Conservation (phyloP, 1,140 invertebrate species). For the Zaprionus gabonicus region DNA sequence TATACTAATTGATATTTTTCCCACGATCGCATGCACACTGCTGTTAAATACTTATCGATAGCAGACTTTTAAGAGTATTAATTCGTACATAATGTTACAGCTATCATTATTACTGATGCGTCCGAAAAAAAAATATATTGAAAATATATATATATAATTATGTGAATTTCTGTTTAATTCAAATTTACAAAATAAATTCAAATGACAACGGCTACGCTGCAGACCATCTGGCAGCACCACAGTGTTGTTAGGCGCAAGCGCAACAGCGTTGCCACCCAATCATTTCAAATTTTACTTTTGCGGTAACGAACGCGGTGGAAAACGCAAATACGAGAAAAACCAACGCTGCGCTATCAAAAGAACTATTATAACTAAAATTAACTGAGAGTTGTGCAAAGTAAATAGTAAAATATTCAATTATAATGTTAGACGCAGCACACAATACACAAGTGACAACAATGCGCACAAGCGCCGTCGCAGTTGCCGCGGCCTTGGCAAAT, state of each 20-base stretch:
- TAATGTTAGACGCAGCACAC: slow-evolving; percentile 13
- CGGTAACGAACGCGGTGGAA: slow-evolving; percentile 65
- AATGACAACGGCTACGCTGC: slow-evolving; percentile 23
- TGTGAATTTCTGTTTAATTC: background rate
- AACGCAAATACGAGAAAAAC: slow-evolving; percentile 39
- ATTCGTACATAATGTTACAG: background rate
- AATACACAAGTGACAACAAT: slow-evolving; percentile 49
- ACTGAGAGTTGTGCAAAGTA: background rate
- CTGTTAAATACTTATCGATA: background rate
- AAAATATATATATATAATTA: background rate
- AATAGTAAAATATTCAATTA: background rate
- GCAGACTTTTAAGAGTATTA: background rate
- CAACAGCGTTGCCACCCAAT: slow-evolving; percentile 51
- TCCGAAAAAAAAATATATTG: background rate
- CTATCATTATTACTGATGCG: background rate
- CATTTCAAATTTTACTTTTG: slow-evolving; percentile 71
- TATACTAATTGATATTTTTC: background rate
- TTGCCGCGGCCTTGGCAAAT: slow-evolving; percentile 39
- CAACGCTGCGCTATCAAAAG: slow-evolving; percentile 41
- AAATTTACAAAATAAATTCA: slow-evolving; percentile 16
- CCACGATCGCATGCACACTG: background rate
- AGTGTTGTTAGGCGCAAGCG: slow-evolving; percentile 26
- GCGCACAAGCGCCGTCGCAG: slow-evolving; percentile 47
- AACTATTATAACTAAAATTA: background rate
- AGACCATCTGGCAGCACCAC: slow-evolving; percentile 28